Conservation (phyloP, 2,888 invertebrate species). For the Idaea biselata region DNA sequence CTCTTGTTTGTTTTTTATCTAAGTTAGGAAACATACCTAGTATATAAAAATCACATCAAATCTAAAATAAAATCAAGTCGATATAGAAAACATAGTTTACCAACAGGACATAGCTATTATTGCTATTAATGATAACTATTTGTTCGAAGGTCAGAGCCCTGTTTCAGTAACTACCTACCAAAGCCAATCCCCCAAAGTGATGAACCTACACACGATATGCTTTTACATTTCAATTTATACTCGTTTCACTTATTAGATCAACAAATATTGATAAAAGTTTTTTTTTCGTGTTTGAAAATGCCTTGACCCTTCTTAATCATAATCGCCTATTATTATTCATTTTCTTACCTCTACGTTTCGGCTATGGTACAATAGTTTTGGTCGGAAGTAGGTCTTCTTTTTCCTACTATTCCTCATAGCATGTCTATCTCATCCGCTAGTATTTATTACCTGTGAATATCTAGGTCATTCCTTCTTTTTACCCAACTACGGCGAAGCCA, state of each 20-base stretch:
- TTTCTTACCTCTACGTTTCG: not conserved
- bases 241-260: constrained; percentile 25
- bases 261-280: constrained; percentile 7
- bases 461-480: no score
- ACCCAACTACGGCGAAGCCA: no score
- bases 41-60: no score
- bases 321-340: not conserved
- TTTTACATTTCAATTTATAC: constrained; percentile 44
- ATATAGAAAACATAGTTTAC: constrained; percentile 8
- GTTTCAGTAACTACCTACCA: constrained; percentile 31
- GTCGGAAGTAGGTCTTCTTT: no score
- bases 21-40: no score
- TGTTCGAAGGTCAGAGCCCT: constrained; percentile 36
- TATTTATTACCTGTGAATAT: no score
- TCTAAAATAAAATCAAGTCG: not conserved
- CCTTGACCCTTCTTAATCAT: no score
- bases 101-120: not conserved
- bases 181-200: constrained; percentile 50
- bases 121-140: constrained; percentile 17
- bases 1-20: no score
- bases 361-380: no score
- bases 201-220: constrained; percentile 39
- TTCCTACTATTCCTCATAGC: no score
- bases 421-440: no score
- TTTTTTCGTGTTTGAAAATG: no score